Base-by-base conservation (phyloP, 2,888 invertebrate genomes). In the Myopa testacea region DNA sequence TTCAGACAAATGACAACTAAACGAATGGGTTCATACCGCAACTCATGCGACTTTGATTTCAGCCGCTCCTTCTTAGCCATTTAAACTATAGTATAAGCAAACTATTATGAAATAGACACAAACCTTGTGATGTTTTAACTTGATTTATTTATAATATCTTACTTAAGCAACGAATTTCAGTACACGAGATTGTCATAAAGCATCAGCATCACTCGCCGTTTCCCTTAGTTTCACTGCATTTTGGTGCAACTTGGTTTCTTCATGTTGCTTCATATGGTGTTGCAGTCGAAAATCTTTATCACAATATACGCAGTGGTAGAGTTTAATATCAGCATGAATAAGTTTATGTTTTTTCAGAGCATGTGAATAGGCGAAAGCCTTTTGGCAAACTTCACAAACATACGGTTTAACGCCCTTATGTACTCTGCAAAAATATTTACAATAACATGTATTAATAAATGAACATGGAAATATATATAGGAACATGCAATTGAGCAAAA, bases 1-100 rank as follows among this genome's bases (percentile, higher is more conserved):
- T 94, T 87, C 74, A 85, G 86, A 0, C 87, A 88, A 80, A 86
- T 87, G 84, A 86, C 86, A 45, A 86, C 84, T 76, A 87, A 87
- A 38, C 85, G 86, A 78, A 84, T 88, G 75, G 89, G 89, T 3
- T 83, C 83, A 14, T 87, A 87, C 80, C 84, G 89, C 34, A 89
- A 86, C 71, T 85, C 85, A 4, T 86, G 86, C 40, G 88, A 87
- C 80, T 84, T 85, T 3, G 87, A 88, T 68, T 86, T 86, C n/a
- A 82, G 85, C 3, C 84, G 86, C 0, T 85, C 85, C 8, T 89
- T 88, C 79, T 78, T 89, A 14, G 88, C 89, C 4, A 86, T 89
- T 79, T 88, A 87, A 82, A 16, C 50, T 3, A 4, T 2, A 26
- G 26, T 26, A 26, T 26, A 26, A 26, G 26, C 1, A 26, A 26